Conservation (phyloP, 2,888 invertebrate species). For the Tiliacea aurago region DNA sequence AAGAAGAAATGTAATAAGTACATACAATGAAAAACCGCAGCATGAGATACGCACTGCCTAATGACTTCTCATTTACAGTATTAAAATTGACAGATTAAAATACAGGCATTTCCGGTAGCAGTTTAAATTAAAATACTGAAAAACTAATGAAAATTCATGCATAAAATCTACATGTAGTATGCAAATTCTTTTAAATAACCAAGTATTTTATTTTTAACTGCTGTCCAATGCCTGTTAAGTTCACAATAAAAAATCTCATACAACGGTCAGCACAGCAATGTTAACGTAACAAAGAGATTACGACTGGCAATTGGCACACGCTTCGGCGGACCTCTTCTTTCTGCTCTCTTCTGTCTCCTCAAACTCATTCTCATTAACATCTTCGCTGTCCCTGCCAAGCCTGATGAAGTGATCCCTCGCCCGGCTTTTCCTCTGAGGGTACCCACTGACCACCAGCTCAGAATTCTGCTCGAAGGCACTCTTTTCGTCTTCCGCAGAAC, state of each 20-base stretch:
- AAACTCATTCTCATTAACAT: slow-evolving; percentile 74
- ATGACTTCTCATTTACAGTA: slow-evolving; percentile 27
- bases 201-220: neutral
- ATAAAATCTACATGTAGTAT: slow-evolving; percentile 7
- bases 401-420: slow-evolving; percentile 86
- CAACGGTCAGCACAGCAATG: slow-evolving; percentile 49
- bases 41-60: slow-evolving; percentile 34
- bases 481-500: slow-evolving; percentile 80
- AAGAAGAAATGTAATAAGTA: slow-evolving; percentile 41
- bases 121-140: slow-evolving; percentile 10
- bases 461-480: slow-evolving; percentile 73
- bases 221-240: slow-evolving; percentile 47
- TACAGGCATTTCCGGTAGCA: slow-evolving; percentile 40
- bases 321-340: slow-evolving; percentile 79
- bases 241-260: slow-evolving; percentile 55
- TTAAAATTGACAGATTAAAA: slow-evolving; percentile 62
- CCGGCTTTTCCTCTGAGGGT: slow-evolving; percentile 83
- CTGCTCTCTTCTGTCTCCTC: slow-evolving; percentile 78
- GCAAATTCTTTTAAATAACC: slow-evolving; percentile 11
- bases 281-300: slow-evolving; percentile 72
- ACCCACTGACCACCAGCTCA: slow-evolving; percentile 75
- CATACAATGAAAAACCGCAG: slow-evolving; percentile 39
- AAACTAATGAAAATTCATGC: neutral
- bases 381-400: slow-evolving; percentile 85
- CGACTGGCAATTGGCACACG: slow-evolving; percentile 82